Percentiles rank a stretch among this genome's conserved stretches.
Evolutionary conservation across 92 coral and sea anemone genomes (phyloP).

Genomic region (Epizoanthus scotinus): DNA sequence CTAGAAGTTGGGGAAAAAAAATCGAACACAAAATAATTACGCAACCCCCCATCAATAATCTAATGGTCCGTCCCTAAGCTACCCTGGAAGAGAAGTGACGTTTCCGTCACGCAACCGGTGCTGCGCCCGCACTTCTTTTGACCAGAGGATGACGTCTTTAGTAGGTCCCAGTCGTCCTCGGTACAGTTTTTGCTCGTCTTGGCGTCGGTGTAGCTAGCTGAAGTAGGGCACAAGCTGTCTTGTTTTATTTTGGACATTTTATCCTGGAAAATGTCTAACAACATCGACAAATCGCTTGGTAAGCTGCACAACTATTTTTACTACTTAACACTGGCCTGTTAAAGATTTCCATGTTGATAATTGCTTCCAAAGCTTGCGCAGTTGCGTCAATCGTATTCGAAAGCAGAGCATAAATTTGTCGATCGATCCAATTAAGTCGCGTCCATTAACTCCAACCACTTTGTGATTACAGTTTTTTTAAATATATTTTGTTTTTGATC

Average conservation of each 20-base stretch:
- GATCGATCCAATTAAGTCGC: too few relatives aligned
- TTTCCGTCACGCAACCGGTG: too few relatives aligned
- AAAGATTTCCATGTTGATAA: not conserved
- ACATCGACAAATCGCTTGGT: slow-evolving; percentile 42
- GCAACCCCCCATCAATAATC: too few relatives aligned
- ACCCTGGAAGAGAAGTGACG: too few relatives aligned
- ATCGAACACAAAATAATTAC: too few relatives aligned
- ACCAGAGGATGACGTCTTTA: not conserved
- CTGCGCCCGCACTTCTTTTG: not conserved
- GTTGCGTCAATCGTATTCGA: too few relatives aligned
- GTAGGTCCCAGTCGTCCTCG: slow-evolving; percentile 9
- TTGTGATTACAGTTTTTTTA: too few relatives aligned
- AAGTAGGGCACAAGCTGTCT: not conserved
- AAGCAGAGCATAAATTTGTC: too few relatives aligned
- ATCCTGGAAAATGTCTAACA: slow-evolving; percentile 24
- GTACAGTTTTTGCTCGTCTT: not conserved
- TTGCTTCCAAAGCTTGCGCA: not conserved
- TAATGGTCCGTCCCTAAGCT: too few relatives aligned
- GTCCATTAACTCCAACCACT: too few relatives aligned
- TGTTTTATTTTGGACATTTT: not conserved
- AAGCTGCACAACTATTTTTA: not conserved
- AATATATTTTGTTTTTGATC: too few relatives aligned
- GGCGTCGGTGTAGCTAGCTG: not conserved
- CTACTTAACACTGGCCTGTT: not conserved
- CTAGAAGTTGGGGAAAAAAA: too few relatives aligned